Conservation (phyloP, 2,888 invertebrate genomes). For the Zhuqinia jingwanae region DNA sequence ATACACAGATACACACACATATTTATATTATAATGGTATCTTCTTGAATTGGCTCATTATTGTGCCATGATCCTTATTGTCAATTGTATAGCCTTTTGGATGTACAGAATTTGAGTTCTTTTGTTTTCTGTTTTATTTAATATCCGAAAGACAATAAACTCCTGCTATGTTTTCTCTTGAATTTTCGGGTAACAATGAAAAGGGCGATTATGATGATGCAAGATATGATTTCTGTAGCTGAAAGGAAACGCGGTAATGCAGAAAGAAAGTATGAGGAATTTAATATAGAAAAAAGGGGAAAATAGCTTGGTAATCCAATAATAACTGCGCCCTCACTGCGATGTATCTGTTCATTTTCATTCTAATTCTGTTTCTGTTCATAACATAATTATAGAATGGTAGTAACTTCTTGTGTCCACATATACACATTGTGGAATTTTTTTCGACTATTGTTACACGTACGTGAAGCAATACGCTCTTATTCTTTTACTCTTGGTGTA, state of each 20-base stretch:
- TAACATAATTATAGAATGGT: neutral
- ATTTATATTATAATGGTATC: no score
- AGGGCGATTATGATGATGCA: conserved; percentile 40
- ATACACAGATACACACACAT: no score
- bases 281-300: no score
- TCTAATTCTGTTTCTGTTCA: neutral
- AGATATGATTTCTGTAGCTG: neutral
- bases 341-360: no score
- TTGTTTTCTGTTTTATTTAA: conserved; percentile 2
- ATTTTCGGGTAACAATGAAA: conserved; percentile 25
- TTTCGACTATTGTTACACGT: neutral
- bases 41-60: neutral
- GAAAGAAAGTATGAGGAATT: conserved; percentile 28
- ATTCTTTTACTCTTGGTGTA: no score
- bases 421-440: neutral
- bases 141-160: no score
- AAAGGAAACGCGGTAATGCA: neutral
- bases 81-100: no score
- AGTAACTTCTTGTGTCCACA: neutral
- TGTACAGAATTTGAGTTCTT: neutral
- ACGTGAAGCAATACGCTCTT: no score
- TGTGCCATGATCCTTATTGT: no score
- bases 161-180: conserved; percentile 20
- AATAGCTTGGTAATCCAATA: conserved; percentile 42
- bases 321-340: no score